Base-by-base conservation (phyloP, 2,888 invertebrate genomes). In the Nomada hirtipes region DNA sequence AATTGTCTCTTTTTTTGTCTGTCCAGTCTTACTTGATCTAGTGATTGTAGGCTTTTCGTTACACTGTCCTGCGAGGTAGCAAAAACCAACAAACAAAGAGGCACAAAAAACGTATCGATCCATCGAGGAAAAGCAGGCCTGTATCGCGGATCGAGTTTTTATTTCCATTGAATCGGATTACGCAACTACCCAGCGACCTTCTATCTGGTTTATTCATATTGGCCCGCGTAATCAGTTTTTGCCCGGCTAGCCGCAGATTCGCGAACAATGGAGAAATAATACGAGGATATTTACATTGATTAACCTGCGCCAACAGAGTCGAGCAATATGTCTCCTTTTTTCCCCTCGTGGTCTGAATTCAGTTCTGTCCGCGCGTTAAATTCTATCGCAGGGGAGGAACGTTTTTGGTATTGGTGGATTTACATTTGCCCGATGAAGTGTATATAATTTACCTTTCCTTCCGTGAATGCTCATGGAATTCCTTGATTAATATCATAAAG, bases 171-270 rank as follows among this genome's bases (percentile, higher is more conserved):
- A 80, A 80, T 70, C 73, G 76, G 76, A 83, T 85, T 85, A 85
- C 80, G 52, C 67, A 70, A 69, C 76, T 55, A 68, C 64, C 52
- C 29, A 47, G 69, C 44, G 69, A 63, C 53, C 67, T 71, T 85
- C 77, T 76, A 72, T 57, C 76, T 69, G 79, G 69, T 79, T 85
- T 85, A 75, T 75, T 73, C 85, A 77, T 83, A 72, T 72, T 76
- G 76, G 70, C 10, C 11, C 64, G 79, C 70, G 76, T 85, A 83
- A 82, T 85, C 81, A 81, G 78, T 73, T 81, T 81, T 73, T 55
- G 47, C 52, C 26, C 15, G 29, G 57, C 44, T 26, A 7, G 44
- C 55, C 64, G 60, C 44, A 57, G 76, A 69, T 76, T 76, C 44
- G 36, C 60, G 55, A 79, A 79, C 76, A 79, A 79, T 76, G 76